Base-by-base conservation (phyloP, 1,140 invertebrate species). In the Zaprionus kolodkinae region DNA sequence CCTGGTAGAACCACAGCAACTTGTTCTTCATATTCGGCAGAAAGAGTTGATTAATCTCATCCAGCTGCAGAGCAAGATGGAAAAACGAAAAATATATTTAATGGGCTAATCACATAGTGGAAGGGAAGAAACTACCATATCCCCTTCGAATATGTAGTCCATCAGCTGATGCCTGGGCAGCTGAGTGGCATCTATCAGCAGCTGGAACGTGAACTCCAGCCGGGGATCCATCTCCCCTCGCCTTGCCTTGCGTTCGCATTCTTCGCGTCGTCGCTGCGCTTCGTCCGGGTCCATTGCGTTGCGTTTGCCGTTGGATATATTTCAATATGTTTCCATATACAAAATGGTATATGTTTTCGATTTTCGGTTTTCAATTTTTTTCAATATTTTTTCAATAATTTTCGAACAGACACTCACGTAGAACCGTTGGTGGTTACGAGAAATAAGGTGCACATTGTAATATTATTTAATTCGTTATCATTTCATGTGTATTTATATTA, bases 1-100 rank as follows among this genome's bases (percentile, higher is more conserved):
- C 97, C 93, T 98, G 97, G 89, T 98, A 98, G 91, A 97, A 98
- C 96, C 97, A 98, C 72, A 98, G 94, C 33, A 98, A 94, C 84
- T 97, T 98, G 61, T 96, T 96, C 74, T 96, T 95, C 95, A 97
- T 97, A 85, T 98, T 96, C 0, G 96, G 96, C 9, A 96, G 92
- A 91, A 98, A 98, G 6, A 98, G 94, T 81, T 97, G 96, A 92
- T 98, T 98, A 77, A 98, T 97, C 91, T 97, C 96, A 91, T 97
- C 97, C 73, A 97, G 93, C 96, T 96, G 82, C 3, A 92, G 92
- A 64, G 59, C 13, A 43, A 21, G 5, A n/a, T 7, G n/a, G 13
- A 13, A 6, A 64, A 55, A 38, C 35, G 11, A 15, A 62, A 35
- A 35, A 9, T 15, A 48, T 21, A 48, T 11, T 40, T 13, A 13